Percentiles rank a stretch among this genome's conserved stretches.
Conservation (phyloP, 2,797 vertebrate species). For the Gallinago nigripennis region DNA sequence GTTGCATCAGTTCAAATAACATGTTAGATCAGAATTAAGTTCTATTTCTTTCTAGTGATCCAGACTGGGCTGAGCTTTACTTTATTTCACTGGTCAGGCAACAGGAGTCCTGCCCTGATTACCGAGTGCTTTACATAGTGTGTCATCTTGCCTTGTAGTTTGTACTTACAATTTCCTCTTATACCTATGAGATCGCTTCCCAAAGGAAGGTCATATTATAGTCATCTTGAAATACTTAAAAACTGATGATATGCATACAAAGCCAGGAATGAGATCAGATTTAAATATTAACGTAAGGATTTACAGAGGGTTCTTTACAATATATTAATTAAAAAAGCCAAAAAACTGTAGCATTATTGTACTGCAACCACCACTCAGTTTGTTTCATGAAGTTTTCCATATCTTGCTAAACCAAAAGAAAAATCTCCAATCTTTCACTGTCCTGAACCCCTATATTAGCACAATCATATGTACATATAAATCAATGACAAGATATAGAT, state of each 20-base stretch:
- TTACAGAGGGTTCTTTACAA: background rate
- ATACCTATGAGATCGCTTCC: background rate
- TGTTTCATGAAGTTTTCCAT: background rate
- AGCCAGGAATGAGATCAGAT: background rate
- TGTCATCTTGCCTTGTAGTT: background rate
- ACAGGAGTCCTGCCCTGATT: background rate
- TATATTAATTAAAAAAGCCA: background rate
- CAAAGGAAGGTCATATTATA: constrained; percentile 5
- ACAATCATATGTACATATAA: background rate
- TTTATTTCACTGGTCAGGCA: background rate
- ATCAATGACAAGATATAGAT: background rate
- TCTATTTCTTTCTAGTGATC: background rate
- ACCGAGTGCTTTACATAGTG: background rate
- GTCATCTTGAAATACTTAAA: background rate
- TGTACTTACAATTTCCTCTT: background rate
- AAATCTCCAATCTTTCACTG: background rate
- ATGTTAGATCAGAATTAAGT: background rate
- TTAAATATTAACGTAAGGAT: background rate
- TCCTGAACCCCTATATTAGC: background rate
- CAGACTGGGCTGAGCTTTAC: background rate
- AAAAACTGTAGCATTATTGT: background rate
- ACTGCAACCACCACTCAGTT: background rate
- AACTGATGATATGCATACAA: background rate
- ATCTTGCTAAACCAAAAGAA: background rate
- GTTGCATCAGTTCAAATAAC: background rate